Evolutionary conservation across 2,888 invertebrate species (phyloP), one percentile per base, ranked within the genome.

Genomic region (Acleris holmiana): DNA sequence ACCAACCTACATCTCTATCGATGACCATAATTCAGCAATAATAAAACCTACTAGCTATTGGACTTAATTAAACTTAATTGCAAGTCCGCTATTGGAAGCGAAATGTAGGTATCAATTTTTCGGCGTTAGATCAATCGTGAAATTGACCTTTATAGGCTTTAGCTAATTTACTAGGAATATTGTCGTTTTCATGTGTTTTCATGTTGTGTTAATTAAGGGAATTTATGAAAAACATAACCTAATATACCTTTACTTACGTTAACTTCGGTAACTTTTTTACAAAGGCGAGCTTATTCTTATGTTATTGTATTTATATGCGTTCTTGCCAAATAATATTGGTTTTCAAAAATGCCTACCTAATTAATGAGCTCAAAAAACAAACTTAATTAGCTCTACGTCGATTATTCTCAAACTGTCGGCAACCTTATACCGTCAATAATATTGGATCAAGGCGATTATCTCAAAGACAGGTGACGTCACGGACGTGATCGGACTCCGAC

Each of bases 391-490:
- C 49, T 65, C 54, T 65, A 49, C 54, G 44, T 65, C 35, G 59
- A 58, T 72, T 68, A 70, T 71, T 71, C 61, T 56, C 64, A 68
- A 29, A 66, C 53, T 64, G 60, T 67, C 66, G 68, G 67, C 63
- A 68, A 71, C 72, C 75, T 78, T 72, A 77, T 79, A 79, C 78
- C 70, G 69, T 59, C 71, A 71, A 71, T 74, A 75, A 72, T 83
- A 79, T 71, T 78, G 78, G 80, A 86, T 82, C 85, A 88, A 89
- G 86, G 86, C 75, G 71, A 84, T 78, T 83, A 78, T 83, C 83
- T 83, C 78, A 75, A 78, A 80, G 76, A 44, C 76, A 79, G 71
- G 62, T 89, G 82, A 89, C 86, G 89, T 88, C 85, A 89, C 69
- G 67, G 61, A 61, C 71, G 74, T 76, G 74, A 79, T 76, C 73